Evolutionary conservation across 2,113 vertebrate genomes (phyloP).

Genomic region (Thunnus thynnus): DNA sequence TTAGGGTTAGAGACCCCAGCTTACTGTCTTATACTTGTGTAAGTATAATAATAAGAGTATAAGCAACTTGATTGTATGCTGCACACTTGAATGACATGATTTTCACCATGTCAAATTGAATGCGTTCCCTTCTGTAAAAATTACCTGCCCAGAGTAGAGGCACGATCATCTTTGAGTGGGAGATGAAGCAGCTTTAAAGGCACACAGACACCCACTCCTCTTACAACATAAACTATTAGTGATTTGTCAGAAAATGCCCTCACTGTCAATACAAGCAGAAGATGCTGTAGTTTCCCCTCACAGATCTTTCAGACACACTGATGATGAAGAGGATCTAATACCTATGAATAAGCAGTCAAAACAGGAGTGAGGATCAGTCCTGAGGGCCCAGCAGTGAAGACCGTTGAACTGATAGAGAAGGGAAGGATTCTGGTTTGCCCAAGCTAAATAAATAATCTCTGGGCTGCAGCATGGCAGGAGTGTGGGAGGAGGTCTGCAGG

Average conservation of each 20-base stretch:
- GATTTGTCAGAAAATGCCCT: background rate
- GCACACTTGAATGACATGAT: conserved; percentile 7
- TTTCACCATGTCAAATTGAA: background rate
- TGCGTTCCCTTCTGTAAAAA: background rate
- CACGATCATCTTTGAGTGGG: conserved; percentile 17
- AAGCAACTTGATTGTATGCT: background rate
- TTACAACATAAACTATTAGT: conserved; percentile 17
- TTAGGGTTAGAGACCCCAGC: too few species aligned
- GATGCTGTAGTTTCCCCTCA: background rate
- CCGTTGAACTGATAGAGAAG: conserved; percentile 15
- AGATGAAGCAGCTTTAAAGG: conserved; percentile 2
- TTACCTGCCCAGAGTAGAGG: background rate
- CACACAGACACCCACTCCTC: conserved; percentile 11
- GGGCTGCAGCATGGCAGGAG: conserved; percentile 53
- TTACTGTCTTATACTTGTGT: too few species aligned
- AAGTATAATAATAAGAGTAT: too few species aligned
- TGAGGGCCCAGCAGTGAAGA: background rate
- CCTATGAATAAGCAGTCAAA: conserved; percentile 35
- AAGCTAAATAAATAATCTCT: conserved; percentile 66
- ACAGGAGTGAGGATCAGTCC: conserved; percentile 19
- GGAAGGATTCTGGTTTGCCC: conserved; percentile 38
- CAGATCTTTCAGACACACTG: background rate
- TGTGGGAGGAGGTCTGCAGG: conserved; percentile 71
- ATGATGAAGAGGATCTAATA: background rate
- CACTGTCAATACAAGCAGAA: conserved; percentile 2